These are phyloP conservation scores for Aproaerema taeniolella DNA, from an alignment of 2,888 invertebrate species.

Conservation along the genomic window DNA sequence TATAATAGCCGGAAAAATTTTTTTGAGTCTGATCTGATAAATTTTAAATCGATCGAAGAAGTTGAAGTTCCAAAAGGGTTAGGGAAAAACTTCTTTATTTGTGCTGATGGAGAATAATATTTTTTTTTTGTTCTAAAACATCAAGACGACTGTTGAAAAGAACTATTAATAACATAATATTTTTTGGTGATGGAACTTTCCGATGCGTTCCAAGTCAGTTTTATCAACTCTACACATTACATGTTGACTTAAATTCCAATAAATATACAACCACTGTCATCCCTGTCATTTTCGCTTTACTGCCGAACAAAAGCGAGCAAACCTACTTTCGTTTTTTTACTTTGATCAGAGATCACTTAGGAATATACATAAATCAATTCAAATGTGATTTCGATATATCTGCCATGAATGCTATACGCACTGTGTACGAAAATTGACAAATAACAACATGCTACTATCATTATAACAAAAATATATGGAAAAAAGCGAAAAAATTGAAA, in stretches of 20 bases:
- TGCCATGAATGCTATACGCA: no score
- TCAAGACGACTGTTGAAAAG: not conserved
- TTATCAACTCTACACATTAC: not conserved
- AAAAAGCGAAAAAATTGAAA: no score
- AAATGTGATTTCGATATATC: not conserved
- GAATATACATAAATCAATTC: not conserved
- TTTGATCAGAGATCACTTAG: not conserved
- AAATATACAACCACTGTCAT: not conserved
- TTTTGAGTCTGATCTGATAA: no score
- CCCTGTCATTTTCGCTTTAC: not conserved
- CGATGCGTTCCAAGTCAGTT: not conserved
- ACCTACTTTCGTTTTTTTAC: not conserved
- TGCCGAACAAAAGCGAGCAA: not conserved
- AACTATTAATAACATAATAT: not conserved
- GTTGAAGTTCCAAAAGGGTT: not conserved
- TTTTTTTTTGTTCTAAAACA: not conserved
- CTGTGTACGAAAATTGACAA: not conserved
- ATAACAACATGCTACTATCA: slow-evolving; percentile 1
- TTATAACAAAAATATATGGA: not conserved
- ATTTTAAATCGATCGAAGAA: not conserved
- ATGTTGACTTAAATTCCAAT: not conserved
- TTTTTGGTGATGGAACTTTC: slow-evolving; percentile 1
- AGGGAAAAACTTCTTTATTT: not conserved
- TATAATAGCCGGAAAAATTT: no score
- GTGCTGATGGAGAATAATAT: not conserved